These are phyloP conservation scores for Psittacus erithacus DNA, from an alignment of 2,113 vertebrate species.

Conservation along the genomic window DNA sequence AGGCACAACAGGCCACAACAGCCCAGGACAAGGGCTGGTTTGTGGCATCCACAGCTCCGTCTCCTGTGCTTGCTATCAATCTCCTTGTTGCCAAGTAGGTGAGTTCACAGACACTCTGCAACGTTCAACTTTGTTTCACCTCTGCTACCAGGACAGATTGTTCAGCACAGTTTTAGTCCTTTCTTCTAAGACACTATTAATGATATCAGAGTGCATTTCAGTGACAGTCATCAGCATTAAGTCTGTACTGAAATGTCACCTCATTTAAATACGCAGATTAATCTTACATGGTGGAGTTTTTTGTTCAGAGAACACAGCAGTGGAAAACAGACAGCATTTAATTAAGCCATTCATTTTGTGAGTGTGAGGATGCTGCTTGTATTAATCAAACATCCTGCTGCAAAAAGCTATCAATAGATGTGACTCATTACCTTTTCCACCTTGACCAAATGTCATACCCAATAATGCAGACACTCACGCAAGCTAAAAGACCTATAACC, in stretches of 20 bases:
- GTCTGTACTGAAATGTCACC: not conserved
- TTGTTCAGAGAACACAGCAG: not conserved
- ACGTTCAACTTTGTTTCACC: not conserved
- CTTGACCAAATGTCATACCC: not conserved
- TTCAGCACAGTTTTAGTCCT: not conserved
- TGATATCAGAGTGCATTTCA: not conserved
- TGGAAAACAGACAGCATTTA: not conserved
- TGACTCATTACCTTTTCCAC: not conserved
- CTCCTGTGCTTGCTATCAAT: not conserved
- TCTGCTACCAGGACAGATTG: not conserved
- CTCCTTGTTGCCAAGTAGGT: not conserved
- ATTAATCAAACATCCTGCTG: constrained; percentile 39
- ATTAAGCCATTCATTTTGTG: not conserved
- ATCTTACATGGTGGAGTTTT: not conserved
- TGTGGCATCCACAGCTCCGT: not conserved
- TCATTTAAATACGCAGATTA: not conserved
- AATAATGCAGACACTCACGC: not conserved
- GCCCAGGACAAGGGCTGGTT: not conserved
- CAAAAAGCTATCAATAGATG: not conserved
- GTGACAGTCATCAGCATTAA: not conserved
- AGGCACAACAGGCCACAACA: not conserved
- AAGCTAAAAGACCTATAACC: not conserved
- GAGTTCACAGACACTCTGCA: not conserved
- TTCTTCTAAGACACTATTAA: not conserved
- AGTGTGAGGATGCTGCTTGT: not conserved